These are phyloP conservation scores for Drosophila pallidifrons DNA, from an alignment of 1,140 invertebrate species.

Conservation along the genomic window DNA sequence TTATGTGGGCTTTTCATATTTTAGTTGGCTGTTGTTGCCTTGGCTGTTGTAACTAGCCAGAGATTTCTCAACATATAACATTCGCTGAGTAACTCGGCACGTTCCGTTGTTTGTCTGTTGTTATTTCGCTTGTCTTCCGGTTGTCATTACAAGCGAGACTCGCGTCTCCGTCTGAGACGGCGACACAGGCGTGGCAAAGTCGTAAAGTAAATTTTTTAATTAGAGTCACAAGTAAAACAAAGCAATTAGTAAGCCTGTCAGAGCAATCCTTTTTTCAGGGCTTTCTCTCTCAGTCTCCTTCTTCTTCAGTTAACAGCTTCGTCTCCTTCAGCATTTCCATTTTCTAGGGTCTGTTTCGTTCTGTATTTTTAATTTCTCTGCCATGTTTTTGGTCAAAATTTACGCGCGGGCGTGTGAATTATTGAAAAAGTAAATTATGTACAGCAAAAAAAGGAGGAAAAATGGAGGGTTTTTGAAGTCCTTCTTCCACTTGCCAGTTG, in stretches of 20 bases:
- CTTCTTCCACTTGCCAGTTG: slow-evolving; percentile 5
- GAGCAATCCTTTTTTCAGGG: slow-evolving; percentile 74
- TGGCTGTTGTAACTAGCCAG: not conserved
- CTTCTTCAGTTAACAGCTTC: not conserved
- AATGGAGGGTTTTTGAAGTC: slow-evolving; percentile 15
- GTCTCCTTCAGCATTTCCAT: slow-evolving; percentile 6
- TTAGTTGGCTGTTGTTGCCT: slow-evolving; percentile 52
- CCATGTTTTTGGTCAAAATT: slow-evolving; percentile 74
- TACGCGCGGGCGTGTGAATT: slow-evolving; percentile 74
- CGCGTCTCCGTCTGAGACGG: not conserved
- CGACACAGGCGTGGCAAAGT: slow-evolving; percentile 54
- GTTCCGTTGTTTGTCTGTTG: slow-evolving; percentile 25
- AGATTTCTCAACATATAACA: slow-evolving; percentile 40
- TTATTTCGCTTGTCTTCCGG: slow-evolving; percentile 16
- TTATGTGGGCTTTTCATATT: slow-evolving; percentile 65
- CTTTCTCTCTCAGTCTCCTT: slow-evolving; percentile 10
- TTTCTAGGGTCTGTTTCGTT: not conserved
- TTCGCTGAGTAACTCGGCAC: slow-evolving; percentile 36
- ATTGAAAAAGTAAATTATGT: slow-evolving; percentile 80
- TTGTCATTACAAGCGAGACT: slow-evolving; percentile 53
- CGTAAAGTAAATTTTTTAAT: slow-evolving; percentile 84
- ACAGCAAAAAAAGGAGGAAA: slow-evolving; percentile 39
- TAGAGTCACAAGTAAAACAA: slow-evolving; percentile 83
- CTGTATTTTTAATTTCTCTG: slow-evolving; percentile 76
- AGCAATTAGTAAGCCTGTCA: slow-evolving; percentile 81